Base-by-base conservation (phyloP, 2,888 invertebrate genomes). In the Odontomyia ornata region DNA sequence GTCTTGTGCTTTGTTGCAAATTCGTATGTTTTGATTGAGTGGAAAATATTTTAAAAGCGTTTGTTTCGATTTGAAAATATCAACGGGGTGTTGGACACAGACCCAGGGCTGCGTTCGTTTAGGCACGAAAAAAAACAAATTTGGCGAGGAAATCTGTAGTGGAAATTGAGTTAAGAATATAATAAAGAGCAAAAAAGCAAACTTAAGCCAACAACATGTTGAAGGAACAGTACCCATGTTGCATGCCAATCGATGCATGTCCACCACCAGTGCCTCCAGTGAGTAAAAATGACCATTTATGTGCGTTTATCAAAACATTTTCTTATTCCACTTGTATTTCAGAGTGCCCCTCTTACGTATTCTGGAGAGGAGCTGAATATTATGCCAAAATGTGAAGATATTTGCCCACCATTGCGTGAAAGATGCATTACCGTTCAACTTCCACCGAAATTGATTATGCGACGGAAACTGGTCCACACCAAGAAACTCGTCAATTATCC, bases 361-460 rank as follows among this genome's bases (percentile, higher is more conserved):
- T 71, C 71, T 5, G 7, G 3, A 5, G 28, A 27, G 23, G 71
- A 71, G 25, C 1, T 71, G 25, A 4, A 73, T 4, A 4, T 25
- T 1, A 77, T 78, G 76, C 78, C 78, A 47, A 67, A 77, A 77
- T 77, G 76, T 52, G 65, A 67, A 7, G n/a, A 57, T 46, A 56
- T 67, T 1, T 77, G 69, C 23, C 76, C 76, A 25, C 60, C 57
- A 28, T 65, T 67, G 21, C 75, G 69, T 18, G 65, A 57, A 27
- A 65, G 69, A 25, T 77, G 73, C 21, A 75, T 78, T 1, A 75
- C 75, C 25, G 43, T 78, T 28, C 78, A 78, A 67, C 78, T 67
- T 11, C 76, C 78, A 30, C 76, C 78, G 11, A 56, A 56, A n/a
- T 18, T 78, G 5, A 56, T 78, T 3, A 71, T 75, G 64, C 67